Percentiles rank a stretch among this genome's conserved stretches.
These are phyloP conservation scores for Nysson spinosus DNA, from an alignment of 2,888 invertebrate genomes.

Conservation along the genomic window DNA sequence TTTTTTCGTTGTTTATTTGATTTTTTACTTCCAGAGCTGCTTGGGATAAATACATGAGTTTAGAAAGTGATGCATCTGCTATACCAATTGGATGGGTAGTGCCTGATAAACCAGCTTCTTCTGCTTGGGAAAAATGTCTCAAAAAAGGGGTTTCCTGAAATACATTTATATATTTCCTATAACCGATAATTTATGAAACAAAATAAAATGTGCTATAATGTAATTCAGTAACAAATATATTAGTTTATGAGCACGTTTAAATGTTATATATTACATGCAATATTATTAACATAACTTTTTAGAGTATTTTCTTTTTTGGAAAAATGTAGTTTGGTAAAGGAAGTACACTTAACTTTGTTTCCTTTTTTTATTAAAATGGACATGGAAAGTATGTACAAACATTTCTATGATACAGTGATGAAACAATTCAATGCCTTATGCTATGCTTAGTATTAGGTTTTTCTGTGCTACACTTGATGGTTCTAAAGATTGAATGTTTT, in stretches of 20 bases:
- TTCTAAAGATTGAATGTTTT: constrained; percentile 59
- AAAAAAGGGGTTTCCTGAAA: constrained; percentile 54
- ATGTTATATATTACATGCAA: background rate
- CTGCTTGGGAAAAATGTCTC: constrained; percentile 75
- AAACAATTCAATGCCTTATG: constrained; percentile 30
- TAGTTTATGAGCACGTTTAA: constrained; percentile 10
- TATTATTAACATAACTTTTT: too few relatives aligned
- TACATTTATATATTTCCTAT: constrained; percentile 14
- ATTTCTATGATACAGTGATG: constrained; percentile 23
- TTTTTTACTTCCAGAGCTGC: constrained; percentile 73
- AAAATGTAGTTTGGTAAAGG: background rate
- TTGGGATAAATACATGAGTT: constrained; percentile 79
- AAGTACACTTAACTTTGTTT: constrained; percentile 1
- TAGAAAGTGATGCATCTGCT: constrained; percentile 79
- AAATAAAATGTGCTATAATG: constrained; percentile 26
- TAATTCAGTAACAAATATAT: constrained; percentile 1
- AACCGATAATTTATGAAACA: constrained; percentile 22
- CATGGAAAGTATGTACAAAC: constrained; percentile 53
- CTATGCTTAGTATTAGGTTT: constrained; percentile 67
- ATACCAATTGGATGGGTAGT: constrained; percentile 87
- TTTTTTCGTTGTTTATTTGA: background rate
- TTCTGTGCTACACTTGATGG: constrained; percentile 78
- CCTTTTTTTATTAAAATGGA: constrained; percentile 64
- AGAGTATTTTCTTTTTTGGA: too few relatives aligned
- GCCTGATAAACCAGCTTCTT: constrained; percentile 79